Conservation (phyloP, 2,113 vertebrate genomes). For the Passer montanus region DNA sequence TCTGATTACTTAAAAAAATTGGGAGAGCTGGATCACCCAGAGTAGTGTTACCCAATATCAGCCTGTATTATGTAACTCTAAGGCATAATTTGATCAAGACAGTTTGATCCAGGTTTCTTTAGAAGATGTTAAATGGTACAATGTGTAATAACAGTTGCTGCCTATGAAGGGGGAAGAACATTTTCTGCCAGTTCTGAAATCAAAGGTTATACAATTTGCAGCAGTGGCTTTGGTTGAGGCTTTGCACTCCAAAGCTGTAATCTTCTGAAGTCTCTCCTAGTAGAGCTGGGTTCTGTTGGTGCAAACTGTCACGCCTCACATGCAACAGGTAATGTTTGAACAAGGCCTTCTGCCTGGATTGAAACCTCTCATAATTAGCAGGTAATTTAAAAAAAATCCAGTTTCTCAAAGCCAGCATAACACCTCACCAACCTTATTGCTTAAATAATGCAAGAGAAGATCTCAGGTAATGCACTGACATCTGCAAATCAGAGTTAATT, state of each 20-base stretch:
- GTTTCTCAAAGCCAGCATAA: neutral
- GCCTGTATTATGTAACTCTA: neutral
- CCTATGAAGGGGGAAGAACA: neutral
- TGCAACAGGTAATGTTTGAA: neutral
- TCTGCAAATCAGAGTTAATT: neutral
- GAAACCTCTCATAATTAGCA: neutral
- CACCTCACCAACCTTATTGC: fast-evolving
- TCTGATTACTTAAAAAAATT: neutral
- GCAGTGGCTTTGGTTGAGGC: neutral
- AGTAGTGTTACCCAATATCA: neutral
- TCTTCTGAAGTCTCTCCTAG: neutral
- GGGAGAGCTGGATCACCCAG: neutral
- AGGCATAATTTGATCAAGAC: neutral
- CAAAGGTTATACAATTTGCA: neutral
- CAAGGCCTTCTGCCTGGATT: neutral
- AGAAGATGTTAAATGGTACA: neutral
- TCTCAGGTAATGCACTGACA: neutral
- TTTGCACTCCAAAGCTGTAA: neutral
- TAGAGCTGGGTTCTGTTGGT: neutral
- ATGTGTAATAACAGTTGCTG: neutral
- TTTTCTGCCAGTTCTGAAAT: neutral
- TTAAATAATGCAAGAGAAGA: neutral
- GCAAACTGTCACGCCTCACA: neutral
- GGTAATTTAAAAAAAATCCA: neutral
- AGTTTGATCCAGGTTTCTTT: neutral